Conservation (phyloP, 2,113 vertebrate genomes). For the Meleagris gallopavo region DNA sequence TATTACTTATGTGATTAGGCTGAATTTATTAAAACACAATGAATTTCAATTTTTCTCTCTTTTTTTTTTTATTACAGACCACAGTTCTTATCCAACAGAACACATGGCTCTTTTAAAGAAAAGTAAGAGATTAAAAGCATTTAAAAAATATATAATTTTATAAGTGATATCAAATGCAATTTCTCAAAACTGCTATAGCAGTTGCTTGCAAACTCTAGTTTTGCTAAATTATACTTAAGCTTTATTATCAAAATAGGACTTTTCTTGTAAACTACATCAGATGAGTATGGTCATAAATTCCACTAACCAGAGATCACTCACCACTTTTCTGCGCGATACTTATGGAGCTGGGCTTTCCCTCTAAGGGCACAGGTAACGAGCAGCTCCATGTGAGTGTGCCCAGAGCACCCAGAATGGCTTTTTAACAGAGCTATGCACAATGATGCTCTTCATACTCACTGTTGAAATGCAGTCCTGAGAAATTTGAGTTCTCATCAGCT, state of each 20-base stretch:
- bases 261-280: not conserved
- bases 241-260: not conserved
- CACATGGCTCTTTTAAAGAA: constrained; percentile 90
- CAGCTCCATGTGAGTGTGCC: not conserved
- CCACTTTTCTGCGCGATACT: not conserved
- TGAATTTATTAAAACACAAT: not conserved
- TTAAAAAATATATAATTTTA: not conserved
- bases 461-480: not conserved
- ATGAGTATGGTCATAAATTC: not conserved
- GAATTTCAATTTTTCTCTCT: not conserved
- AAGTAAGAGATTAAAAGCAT: constrained; percentile 80
- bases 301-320: not conserved
- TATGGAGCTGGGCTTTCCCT: not conserved
- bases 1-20: not conserved
- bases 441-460: not conserved
- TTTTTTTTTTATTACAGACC: constrained; percentile 50
- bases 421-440: not conserved
- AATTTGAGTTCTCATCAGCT: not conserved
- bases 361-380: not conserved
- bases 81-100: constrained; percentile 52
- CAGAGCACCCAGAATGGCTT: not conserved
- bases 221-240: not conserved
- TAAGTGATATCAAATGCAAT: not conserved
- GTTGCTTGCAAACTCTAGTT: not conserved
- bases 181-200: not conserved